These are phyloP conservation scores for Rhabdophis nuchalis DNA, from an alignment of 2,797 vertebrate species.

Conservation along the genomic window DNA sequence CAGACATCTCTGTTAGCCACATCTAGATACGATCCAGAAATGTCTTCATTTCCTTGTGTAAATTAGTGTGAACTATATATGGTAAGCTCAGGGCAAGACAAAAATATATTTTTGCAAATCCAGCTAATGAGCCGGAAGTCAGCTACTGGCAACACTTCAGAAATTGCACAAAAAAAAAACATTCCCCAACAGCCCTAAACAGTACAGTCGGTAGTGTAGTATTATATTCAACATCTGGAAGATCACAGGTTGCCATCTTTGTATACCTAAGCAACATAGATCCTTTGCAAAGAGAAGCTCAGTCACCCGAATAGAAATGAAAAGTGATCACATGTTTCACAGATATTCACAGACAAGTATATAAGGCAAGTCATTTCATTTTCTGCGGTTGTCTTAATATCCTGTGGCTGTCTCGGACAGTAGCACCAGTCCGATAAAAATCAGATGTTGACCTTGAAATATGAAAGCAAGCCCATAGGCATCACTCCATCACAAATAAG, in stretches of 20 bases:
- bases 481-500: neutral
- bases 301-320: neutral
- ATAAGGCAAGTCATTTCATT: neutral
- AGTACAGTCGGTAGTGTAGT: neutral
- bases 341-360: neutral
- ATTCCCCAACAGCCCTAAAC: neutral
- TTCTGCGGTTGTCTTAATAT: neutral
- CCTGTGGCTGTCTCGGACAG: neutral
- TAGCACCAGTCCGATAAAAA: neutral
- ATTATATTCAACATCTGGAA: neutral
- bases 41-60: neutral
- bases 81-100: neutral
- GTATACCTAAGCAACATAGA: neutral
- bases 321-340: neutral
- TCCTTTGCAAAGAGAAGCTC: neutral
- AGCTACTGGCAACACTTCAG: neutral
- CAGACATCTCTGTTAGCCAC: neutral
- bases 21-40: neutral
- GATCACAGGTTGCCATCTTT: neutral
- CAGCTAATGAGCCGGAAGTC: conserved; percentile 2
- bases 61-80: neutral
- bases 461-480: neutral
- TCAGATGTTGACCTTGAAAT: neutral
- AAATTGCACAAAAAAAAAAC: neutral
- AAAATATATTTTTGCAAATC: neutral